Evolutionary conservation across 2,113 vertebrate genomes (phyloP).

Genomic region (Aldabrachelys gigantea): DNA sequence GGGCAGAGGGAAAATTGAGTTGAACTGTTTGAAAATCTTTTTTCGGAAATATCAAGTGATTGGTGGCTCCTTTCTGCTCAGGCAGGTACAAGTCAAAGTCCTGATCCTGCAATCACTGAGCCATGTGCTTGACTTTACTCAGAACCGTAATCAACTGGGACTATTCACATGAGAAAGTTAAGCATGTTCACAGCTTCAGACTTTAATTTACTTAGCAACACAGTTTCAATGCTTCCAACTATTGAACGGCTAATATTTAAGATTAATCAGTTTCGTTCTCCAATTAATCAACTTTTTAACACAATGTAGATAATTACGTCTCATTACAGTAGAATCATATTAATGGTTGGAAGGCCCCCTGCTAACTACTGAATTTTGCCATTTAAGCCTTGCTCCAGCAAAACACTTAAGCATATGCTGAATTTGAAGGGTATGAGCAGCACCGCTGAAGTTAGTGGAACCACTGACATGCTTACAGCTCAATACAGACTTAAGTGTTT

Average conservation of each 20-base stretch:
- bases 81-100: background rate
- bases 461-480: background rate
- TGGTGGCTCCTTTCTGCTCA: background rate
- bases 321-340: constrained; percentile 16
- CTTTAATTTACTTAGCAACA: background rate
- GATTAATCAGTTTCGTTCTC: constrained; percentile 8
- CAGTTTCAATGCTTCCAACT: background rate
- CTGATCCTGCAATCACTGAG: background rate
- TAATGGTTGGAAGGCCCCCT: background rate
- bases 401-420: background rate
- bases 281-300: background rate
- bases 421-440: background rate
- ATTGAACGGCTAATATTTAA: constrained; percentile 17
- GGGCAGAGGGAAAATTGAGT: background rate
- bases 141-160: background rate
- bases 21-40: background rate
- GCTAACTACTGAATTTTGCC: constrained; percentile 5
- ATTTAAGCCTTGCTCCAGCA: background rate
- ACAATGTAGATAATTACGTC: background rate
- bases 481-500: background rate
- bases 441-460: background rate
- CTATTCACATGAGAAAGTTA: background rate
- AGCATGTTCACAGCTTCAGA: background rate
- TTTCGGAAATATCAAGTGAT: background rate
- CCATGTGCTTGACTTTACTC: background rate